These are phyloP conservation scores for Limanda limanda DNA, from an alignment of 2,113 vertebrate species.

Conservation along the genomic window DNA sequence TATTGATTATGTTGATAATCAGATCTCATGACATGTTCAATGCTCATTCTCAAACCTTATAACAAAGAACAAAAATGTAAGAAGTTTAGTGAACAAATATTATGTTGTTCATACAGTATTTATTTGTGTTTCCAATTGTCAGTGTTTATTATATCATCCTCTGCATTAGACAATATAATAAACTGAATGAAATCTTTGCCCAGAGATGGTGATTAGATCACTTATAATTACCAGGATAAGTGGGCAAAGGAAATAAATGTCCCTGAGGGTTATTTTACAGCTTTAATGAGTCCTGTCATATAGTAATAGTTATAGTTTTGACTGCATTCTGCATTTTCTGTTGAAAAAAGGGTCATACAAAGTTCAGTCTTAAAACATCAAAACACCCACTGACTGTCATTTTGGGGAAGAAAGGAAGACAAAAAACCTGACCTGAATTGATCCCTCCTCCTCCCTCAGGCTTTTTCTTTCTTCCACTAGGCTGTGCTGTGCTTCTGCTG, in stretches of 20 bases:
- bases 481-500: conserved; percentile 70
- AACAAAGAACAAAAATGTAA: neutral
- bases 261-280: neutral
- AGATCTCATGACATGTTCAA: neutral
- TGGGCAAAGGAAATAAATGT: neutral
- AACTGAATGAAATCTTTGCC: neutral
- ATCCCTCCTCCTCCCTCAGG: neutral
- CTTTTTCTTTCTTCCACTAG: conserved; percentile 61
- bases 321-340: neutral
- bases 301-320: conserved; percentile 3
- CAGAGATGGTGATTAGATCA: neutral
- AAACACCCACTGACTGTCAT: conserved; percentile 3
- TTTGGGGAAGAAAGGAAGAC: neutral
- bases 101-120: neutral
- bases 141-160: neutral
- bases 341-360: neutral
- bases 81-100: neutral
- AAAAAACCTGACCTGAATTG: neutral
- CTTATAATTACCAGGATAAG: neutral
- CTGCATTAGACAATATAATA: neutral
- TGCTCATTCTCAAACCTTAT: neutral
- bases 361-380: neutral
- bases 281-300: conserved; percentile 10
- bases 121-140: neutral
- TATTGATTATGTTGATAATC: neutral